phyloP scores from a whole-genome alignment of 2,888 invertebrate genomes.

The Cosmia pyralina region DNA sequence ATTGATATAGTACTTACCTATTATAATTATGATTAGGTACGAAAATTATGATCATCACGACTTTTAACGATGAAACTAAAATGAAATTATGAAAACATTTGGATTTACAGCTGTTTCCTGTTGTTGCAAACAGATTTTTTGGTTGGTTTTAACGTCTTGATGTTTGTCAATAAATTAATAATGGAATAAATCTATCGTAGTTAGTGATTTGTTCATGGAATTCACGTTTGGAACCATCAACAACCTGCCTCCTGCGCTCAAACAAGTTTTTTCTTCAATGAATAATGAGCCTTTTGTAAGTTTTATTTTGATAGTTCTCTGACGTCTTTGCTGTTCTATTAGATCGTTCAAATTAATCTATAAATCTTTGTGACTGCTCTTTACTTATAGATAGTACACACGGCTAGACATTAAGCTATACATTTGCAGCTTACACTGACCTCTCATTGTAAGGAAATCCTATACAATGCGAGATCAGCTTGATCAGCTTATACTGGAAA shows the following conservation, averaged over 20 bases:
- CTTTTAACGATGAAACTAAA: not conserved
- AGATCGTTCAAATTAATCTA: not conserved
- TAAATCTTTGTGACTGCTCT: not conserved
- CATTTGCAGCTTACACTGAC: no score
- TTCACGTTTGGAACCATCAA: conserved; percentile 1
- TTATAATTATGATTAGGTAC: no score
- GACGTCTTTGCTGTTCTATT: conserved; percentile 20
- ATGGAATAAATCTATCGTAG: not conserved
- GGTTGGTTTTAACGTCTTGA: not conserved
- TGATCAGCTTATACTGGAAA: no score
- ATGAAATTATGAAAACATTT: conserved; percentile 5
- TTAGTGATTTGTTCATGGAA: not conserved
- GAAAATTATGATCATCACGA: not conserved
- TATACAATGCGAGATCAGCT: no score
- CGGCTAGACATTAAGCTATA: no score
- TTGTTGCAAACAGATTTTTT: not conserved
- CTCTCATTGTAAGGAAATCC: no score
- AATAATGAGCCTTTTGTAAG: not conserved
- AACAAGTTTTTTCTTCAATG: conserved; percentile 23
- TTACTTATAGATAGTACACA: not conserved
- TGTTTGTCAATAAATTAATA: not conserved
- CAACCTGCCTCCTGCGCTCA: not conserved
- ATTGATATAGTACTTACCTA: no score
- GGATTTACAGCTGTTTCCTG: conserved; percentile 1
- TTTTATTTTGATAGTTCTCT: conserved; percentile 25